phyloP scores from a whole-genome alignment of 2,888 invertebrate genomes.

The Chrysolina americana region DNA sequence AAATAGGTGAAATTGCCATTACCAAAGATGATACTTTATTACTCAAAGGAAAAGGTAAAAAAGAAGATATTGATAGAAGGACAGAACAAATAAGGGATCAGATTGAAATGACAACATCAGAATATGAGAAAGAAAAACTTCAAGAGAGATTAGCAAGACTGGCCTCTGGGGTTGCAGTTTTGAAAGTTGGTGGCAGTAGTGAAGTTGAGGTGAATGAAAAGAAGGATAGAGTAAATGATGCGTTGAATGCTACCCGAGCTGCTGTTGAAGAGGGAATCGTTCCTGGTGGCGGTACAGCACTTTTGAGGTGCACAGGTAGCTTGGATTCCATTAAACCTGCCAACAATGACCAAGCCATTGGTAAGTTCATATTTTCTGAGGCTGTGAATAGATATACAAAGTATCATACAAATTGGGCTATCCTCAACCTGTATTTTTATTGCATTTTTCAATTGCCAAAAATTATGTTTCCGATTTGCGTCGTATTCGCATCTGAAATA shows the following conservation, averaged over 20 bases:
- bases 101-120: conserved; percentile 69
- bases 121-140: conserved; percentile 71
- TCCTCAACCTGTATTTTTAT: too few species aligned
- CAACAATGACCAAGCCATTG: conserved; percentile 68
- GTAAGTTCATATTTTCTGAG: conserved; percentile 56
- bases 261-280: conserved; percentile 72
- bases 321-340: conserved; percentile 63
- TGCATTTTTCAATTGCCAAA: too few species aligned
- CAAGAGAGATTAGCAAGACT: conserved; percentile 71
- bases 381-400: too few species aligned
- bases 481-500: too few species aligned
- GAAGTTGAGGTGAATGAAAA: conserved; percentile 72
- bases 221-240: conserved; percentile 71
- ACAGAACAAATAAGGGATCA: conserved; percentile 68
- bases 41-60: conserved; percentile 68
- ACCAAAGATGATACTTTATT: conserved; percentile 71
- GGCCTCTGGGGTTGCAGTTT: conserved; percentile 70
- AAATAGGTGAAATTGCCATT: conserved; percentile 69
- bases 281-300: conserved; percentile 71
- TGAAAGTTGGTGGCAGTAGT: conserved; percentile 71
- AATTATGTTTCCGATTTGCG: too few species aligned
- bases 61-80: conserved; percentile 67
- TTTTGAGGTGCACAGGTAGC: conserved; percentile 67
- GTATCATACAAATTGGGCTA: too few species aligned
- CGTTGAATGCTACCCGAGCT: conserved; percentile 70